These are phyloP conservation scores for Yponomeuta plumbellus DNA, from an alignment of 2,888 invertebrate species.

Conservation along the genomic window DNA sequence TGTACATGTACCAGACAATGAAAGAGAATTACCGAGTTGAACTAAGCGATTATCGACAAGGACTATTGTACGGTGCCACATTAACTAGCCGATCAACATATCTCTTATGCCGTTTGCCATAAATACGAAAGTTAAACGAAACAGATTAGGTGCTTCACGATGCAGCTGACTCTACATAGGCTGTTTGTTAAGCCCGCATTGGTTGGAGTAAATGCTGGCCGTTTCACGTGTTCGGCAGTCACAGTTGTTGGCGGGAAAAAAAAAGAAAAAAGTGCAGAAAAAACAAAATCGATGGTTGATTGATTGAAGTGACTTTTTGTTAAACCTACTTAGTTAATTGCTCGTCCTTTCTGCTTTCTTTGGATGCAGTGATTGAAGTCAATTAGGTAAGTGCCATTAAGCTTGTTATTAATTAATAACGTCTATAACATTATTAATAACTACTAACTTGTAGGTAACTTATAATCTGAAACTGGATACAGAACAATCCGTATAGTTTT, in stretches of 20 bases:
- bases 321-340: neutral
- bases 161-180: neutral
- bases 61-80: neutral
- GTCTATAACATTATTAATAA: neutral
- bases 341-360: conserved; percentile 13
- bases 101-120: neutral
- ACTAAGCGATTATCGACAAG: too few species aligned
- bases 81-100: neutral
- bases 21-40: too few species aligned
- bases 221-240: conserved; percentile 37
- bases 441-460: neutral
- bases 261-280: conserved; percentile 19
- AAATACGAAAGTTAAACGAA: neutral
- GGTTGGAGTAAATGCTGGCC: conserved; percentile 33
- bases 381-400: neutral
- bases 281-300: conserved; percentile 35
- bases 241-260: conserved; percentile 29
- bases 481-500: too few species aligned
- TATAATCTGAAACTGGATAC: too few species aligned
- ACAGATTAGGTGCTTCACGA: neutral
- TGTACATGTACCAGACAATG: too few species aligned
- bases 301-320: conserved; percentile 31
- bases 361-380: conserved; percentile 19
- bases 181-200: conserved; percentile 4
- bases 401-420: neutral